Percentiles rank a stretch among this genome's conserved stretches.
Evolutionary conservation across 2,113 vertebrate genomes (phyloP).

Genomic region (Eudyptes chrysolophus): DNA sequence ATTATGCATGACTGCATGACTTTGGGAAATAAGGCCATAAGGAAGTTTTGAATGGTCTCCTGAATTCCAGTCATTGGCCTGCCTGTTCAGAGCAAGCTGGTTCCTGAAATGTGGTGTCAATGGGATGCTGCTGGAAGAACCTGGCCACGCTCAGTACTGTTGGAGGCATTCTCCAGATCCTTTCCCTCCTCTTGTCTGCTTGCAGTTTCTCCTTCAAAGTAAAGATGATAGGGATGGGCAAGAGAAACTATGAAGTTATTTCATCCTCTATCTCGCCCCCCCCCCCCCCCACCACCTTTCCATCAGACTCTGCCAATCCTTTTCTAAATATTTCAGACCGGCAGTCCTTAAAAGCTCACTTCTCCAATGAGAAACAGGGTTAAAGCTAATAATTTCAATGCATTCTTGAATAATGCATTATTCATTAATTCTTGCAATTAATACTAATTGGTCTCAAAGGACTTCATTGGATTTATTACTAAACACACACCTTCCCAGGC

Average conservation of each 20-base stretch:
- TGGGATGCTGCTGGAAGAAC: neutral
- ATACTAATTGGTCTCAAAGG: neutral
- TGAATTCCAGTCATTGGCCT: neutral
- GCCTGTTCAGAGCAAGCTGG: neutral
- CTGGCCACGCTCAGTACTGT: neutral
- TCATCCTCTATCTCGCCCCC: rapidly evolving
- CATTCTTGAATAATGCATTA: neutral
- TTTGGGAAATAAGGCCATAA: neutral
- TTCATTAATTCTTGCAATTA: neutral
- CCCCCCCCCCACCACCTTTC: neutral
- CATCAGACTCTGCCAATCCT: neutral
- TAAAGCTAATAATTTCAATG: neutral
- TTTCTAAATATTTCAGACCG: neutral
- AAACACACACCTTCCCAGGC: neutral
- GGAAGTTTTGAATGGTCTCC: neutral
- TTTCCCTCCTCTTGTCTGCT: neutral
- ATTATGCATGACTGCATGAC: no score
- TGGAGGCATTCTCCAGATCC: neutral
- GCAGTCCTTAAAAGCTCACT: neutral
- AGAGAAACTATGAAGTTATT: neutral
- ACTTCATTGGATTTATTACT: neutral
- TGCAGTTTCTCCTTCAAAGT: neutral
- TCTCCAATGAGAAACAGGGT: neutral
- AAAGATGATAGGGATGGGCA: neutral
- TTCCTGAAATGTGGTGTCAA: neutral